Conservation (phyloP, 2,113 vertebrate species). For the Vidua chalybeata region DNA sequence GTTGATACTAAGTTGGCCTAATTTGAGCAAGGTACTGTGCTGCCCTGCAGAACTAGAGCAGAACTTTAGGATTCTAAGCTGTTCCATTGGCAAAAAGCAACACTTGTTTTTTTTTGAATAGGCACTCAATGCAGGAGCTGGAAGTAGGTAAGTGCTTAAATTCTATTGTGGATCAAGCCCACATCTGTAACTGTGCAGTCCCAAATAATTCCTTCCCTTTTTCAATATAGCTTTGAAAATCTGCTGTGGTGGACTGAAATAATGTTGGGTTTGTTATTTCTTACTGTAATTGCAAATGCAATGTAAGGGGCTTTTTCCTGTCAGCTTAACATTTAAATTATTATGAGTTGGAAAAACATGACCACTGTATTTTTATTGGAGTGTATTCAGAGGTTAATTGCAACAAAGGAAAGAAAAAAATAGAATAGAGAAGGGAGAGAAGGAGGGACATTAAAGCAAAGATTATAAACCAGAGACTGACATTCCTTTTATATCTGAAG, state of each 20-base stretch:
- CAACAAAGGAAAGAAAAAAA: not conserved
- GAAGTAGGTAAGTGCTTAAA: not conserved
- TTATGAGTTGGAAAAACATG: not conserved
- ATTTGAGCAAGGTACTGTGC: not conserved
- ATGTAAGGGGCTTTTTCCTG: not conserved
- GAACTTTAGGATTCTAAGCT: not conserved
- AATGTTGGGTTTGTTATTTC: not conserved
- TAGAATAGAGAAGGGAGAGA: accelerated
- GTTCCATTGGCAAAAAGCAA: not conserved
- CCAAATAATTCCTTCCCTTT: not conserved
- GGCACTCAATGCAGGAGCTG: not conserved
- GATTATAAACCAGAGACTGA: not conserved
- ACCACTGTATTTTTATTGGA: not conserved
- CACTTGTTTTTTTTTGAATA: not conserved
- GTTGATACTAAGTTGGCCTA: not conserved
- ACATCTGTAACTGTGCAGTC: not conserved
- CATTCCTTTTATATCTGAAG: not conserved
- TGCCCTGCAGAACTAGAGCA: not conserved
- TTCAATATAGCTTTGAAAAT: not conserved
- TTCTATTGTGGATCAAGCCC: not conserved
- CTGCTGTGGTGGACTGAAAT: not conserved
- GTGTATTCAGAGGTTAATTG: not conserved
- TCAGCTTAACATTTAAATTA: not conserved
- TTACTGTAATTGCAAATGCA: not conserved
- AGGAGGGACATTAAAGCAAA: not conserved